phyloP scores from a whole-genome alignment of 2,888 invertebrate genomes.

The Entomobrya proxima region DNA sequence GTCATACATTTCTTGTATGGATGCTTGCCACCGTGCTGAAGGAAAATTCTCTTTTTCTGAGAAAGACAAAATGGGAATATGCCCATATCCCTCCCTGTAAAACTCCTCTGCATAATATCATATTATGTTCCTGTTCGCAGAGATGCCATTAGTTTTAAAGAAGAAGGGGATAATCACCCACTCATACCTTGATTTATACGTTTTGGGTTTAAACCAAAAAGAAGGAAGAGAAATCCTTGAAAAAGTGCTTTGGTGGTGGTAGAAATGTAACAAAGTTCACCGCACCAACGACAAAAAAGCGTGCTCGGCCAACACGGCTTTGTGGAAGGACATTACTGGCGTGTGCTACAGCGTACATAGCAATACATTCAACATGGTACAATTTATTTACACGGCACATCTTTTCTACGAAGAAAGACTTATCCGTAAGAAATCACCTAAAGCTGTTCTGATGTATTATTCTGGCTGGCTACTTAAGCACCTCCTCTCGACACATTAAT shows the following conservation, averaged over 20 bases:
- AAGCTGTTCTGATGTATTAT: background rate
- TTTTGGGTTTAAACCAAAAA: conserved; percentile 7
- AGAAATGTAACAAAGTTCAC: background rate
- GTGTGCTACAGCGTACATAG: background rate
- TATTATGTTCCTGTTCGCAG: background rate
- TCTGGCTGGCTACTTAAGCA: background rate
- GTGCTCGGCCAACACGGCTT: background rate
- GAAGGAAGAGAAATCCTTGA: conserved; percentile 16
- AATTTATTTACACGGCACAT: conserved; percentile 18
- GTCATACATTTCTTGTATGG: conserved; percentile 1
- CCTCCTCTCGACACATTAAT: background rate
- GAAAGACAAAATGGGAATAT: background rate
- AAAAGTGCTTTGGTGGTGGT: background rate
- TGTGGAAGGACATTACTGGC: background rate
- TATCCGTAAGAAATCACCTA: background rate
- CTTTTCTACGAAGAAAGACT: background rate
- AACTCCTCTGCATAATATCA: background rate
- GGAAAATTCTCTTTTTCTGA: background rate
- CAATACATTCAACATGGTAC: background rate
- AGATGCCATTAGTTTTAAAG: conserved; percentile 24
- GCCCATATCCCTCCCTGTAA: background rate
- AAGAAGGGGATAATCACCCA: conserved; percentile 54
- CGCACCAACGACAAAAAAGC: background rate
- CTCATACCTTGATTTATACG: conserved; percentile 60
- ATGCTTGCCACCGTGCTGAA: background rate